phyloP scores from a whole-genome alignment of 2,113 vertebrate species.

The Clupea harengus region DNA sequence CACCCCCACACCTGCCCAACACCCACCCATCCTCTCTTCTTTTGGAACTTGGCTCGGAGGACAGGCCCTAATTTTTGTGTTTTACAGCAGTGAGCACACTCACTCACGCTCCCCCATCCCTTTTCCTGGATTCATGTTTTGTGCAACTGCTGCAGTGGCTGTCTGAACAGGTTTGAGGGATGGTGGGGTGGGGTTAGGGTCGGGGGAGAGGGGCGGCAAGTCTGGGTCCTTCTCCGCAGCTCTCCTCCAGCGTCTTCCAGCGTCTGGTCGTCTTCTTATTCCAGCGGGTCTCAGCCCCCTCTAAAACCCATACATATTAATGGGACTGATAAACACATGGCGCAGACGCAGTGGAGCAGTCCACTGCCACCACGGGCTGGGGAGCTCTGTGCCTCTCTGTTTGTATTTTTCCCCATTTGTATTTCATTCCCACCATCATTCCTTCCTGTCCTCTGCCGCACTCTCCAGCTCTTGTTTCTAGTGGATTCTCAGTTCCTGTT shows the following conservation, averaged over 20 bases:
- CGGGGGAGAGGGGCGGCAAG: background rate
- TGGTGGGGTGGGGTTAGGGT: background rate
- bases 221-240: background rate
- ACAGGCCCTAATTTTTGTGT: background rate
- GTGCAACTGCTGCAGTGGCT: background rate
- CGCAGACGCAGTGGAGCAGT: slow-evolving; percentile 18
- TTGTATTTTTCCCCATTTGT: background rate
- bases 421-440: background rate
- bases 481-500: background rate
- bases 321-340: slow-evolving; percentile 40
- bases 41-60: background rate
- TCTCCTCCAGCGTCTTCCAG: background rate
- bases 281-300: background rate
- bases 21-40: background rate
- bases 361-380: background rate
- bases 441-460: background rate
- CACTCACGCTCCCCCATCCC: background rate
- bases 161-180: background rate
- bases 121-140: background rate
- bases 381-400: background rate
- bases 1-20: background rate
- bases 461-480: background rate
- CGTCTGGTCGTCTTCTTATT: background rate
- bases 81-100: background rate
- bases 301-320: slow-evolving; percentile 36